Evolutionary conservation across 2,797 vertebrate genomes (phyloP).

Genomic region (Betta splendens): DNA sequence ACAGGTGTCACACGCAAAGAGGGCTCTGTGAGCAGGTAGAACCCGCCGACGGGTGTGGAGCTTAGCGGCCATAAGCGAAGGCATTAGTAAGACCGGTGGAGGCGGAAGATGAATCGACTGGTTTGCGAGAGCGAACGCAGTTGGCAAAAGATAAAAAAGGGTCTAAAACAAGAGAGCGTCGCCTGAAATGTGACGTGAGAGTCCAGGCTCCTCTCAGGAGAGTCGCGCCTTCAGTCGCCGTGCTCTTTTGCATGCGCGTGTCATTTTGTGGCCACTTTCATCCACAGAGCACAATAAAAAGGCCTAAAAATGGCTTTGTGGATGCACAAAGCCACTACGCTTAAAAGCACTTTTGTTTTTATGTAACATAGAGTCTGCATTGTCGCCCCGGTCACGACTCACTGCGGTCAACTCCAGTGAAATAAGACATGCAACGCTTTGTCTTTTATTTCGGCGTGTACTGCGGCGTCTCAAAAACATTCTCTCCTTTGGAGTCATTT

Average conservation of each 20-base stretch:
- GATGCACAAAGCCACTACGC: background rate
- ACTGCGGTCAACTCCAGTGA: background rate
- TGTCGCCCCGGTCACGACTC: background rate
- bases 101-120: conserved; percentile 27
- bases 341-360: background rate
- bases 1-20: conserved; percentile 29
- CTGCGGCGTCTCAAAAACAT: background rate
- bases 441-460: background rate
- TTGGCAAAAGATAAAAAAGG: conserved; percentile 57
- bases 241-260: background rate
- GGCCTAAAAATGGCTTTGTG: background rate
- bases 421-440: background rate
- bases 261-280: background rate
- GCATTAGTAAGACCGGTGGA: conserved; percentile 50
- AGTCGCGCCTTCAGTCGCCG: background rate
- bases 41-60: conserved; percentile 24
- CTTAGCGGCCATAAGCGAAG: conserved; percentile 38
- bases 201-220: background rate
- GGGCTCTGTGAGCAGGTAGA: conserved; percentile 31
- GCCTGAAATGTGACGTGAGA: conserved; percentile 2
- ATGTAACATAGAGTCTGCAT: background rate
- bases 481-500: background rate
- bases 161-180: too few species aligned
- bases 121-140: conserved; percentile 40
- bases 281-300: conserved; percentile 8